phyloP scores from a whole-genome alignment of 2,113 vertebrate genomes.

The Microtus richardsoni region DNA sequence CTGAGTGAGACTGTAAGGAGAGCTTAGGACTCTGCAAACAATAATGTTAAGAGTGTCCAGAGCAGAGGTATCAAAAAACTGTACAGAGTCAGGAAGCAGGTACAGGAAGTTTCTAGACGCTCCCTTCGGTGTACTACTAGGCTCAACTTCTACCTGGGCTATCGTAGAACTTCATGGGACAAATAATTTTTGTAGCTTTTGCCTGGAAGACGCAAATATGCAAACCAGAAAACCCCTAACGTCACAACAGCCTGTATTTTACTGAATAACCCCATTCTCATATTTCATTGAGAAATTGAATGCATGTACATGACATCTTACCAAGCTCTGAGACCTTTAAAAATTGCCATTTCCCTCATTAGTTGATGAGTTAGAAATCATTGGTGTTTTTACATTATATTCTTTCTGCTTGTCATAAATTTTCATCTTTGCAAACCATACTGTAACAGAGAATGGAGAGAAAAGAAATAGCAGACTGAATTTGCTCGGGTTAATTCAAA shows the following conservation, averaged over 20 bases:
- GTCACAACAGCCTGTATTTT: neutral
- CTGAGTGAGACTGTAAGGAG: neutral
- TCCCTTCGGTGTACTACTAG: neutral
- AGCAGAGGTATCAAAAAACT: neutral
- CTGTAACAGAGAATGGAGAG: neutral
- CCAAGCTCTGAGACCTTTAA: constrained; percentile 12
- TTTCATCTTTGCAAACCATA: constrained; percentile 18
- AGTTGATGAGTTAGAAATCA: neutral
- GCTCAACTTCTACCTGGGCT: neutral
- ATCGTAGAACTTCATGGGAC: neutral
- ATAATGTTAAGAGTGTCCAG: neutral
- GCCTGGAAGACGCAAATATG: neutral
- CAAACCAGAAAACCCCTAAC: neutral
- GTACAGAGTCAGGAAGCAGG: neutral
- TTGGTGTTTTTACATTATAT: neutral
- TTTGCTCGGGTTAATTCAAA: constrained; percentile 34
- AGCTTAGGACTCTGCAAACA: neutral
- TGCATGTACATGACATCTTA: neutral
- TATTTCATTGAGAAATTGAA: neutral
- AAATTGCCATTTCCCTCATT: neutral
- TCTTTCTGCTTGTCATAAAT: neutral
- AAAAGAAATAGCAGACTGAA: neutral
- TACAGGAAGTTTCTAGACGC: neutral
- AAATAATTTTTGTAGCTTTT: constrained; percentile 6
- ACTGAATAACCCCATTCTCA: neutral